Evolutionary conservation across 2,797 vertebrate species (phyloP).

Genomic region (Gymnoscopelus microlampas): DNA sequence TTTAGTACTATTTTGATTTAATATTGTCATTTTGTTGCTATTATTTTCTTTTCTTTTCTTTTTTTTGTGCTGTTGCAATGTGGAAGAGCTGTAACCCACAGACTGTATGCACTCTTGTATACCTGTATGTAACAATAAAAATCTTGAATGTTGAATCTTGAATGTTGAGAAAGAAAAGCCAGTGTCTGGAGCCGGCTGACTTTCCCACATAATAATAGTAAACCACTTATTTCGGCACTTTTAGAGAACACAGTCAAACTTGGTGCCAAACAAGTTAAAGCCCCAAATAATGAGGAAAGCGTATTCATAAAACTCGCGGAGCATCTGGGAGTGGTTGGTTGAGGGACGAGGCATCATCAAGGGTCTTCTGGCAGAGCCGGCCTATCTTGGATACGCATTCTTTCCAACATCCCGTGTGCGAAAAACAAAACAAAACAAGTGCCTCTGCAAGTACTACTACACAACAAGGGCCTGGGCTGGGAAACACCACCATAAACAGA

Average conservation of each 20-base stretch:
- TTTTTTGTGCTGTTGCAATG: no score
- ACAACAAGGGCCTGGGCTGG: conserved; percentile 59
- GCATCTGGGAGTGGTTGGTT: conserved; percentile 86
- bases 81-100: no score
- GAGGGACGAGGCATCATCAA: conserved; percentile 89
- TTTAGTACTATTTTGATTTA: no score
- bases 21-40: no score
- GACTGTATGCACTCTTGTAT: no score
- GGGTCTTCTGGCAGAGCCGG: conserved; percentile 84
- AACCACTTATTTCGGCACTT: conserved; percentile 57
- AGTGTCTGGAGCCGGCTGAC: conserved; percentile 63
- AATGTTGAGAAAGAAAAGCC: conserved; percentile 28
- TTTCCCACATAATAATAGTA: conserved; percentile 76
- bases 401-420: conserved; percentile 83
- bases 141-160: conserved; percentile 25
- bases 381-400: conserved; percentile 89
- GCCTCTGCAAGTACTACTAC: conserved; percentile 48
- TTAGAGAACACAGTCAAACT: conserved; percentile 58
- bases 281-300: conserved; percentile 78
- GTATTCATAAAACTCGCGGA: conserved; percentile 80
- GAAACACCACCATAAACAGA: conserved; percentile 81
- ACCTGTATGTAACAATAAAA: conserved; percentile 6
- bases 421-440: conserved; percentile 81
- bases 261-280: conserved; percentile 74
- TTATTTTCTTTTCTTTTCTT: no score